phyloP scores from a whole-genome alignment of 1,140 invertebrate genomes.

The Polypedilum vanderplanki region DNA sequence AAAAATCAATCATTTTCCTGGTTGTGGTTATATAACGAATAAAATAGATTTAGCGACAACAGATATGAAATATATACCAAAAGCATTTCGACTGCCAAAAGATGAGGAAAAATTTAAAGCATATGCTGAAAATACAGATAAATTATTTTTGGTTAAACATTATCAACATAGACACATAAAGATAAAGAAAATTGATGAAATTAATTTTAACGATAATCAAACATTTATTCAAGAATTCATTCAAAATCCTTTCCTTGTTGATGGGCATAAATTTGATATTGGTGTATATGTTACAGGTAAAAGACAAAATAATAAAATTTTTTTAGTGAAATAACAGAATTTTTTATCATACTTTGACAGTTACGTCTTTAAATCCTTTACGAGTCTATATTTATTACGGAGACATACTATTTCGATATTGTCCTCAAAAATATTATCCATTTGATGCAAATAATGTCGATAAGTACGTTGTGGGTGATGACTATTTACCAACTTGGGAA shows the following conservation, averaged over 20 bases:
- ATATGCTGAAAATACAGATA: slow-evolving; percentile 64
- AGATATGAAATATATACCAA: slow-evolving; percentile 66
- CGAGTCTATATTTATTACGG: slow-evolving; percentile 83
- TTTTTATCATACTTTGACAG: no score
- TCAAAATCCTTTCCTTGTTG: slow-evolving; percentile 71
- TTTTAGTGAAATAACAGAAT: no score
- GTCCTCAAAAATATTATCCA: slow-evolving; percentile 84
- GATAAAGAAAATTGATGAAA: slow-evolving; percentile 60
- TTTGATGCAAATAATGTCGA: slow-evolving; percentile 74
- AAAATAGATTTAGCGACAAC: slow-evolving; percentile 87
- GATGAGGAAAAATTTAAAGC: slow-evolving; percentile 64
- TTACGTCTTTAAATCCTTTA: slow-evolving; percentile 87
- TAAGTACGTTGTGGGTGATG: slow-evolving; percentile 92
- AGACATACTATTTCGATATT: slow-evolving; percentile 86
- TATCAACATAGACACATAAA: slow-evolving; percentile 86
- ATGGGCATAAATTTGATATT: slow-evolving; percentile 93
- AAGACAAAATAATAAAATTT: no score
- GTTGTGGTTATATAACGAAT: slow-evolving; percentile 88
- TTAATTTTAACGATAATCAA: slow-evolving; percentile 64
- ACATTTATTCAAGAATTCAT: slow-evolving; percentile 90
- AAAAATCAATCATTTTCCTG: slow-evolving; percentile 90
- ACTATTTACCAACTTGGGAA: slow-evolving; percentile 92
- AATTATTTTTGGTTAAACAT: slow-evolving; percentile 84
- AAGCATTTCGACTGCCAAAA: slow-evolving; percentile 79
- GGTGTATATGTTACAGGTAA: slow-evolving; percentile 96